phyloP scores from a whole-genome alignment of 2,113 vertebrate genomes.

The Pelecanoides urinatrix region DNA sequence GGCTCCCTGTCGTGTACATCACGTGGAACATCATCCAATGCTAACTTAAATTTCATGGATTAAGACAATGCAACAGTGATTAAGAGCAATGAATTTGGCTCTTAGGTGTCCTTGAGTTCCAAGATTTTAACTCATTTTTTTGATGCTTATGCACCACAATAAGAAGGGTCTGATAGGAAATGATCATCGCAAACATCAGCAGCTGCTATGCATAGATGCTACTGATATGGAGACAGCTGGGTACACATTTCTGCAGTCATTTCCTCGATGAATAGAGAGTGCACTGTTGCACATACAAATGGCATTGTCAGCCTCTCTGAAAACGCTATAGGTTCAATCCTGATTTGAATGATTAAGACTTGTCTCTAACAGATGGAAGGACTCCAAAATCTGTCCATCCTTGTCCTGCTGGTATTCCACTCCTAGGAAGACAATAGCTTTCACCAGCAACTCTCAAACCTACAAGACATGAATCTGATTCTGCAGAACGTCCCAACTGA shows the following conservation, averaged over 20 bases:
- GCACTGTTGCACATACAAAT: constrained; percentile 63
- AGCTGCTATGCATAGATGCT: constrained; percentile 44
- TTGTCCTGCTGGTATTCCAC: not conserved
- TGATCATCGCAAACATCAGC: constrained; percentile 26
- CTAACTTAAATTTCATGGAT: not conserved
- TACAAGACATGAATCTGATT: not conserved
- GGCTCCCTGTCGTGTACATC: fast-evolving
- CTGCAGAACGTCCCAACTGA: not conserved
- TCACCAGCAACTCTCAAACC: not conserved
- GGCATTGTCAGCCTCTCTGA: constrained; percentile 39
- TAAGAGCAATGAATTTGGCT: not conserved
- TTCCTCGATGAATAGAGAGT: constrained; percentile 55
- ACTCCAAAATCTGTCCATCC: not conserved
- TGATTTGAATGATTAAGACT: not conserved
- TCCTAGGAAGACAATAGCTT: not conserved
- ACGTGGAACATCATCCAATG: not conserved
- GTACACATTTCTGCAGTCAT: constrained; percentile 50
- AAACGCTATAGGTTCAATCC: not conserved
- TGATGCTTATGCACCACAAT: not conserved
- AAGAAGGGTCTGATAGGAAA: constrained; percentile 23
- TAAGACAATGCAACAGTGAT: not conserved
- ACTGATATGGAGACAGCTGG: constrained; percentile 46
- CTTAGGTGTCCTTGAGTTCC: not conserved
- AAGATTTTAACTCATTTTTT: not conserved
- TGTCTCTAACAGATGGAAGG: not conserved